A percentile compares a stretch with the other conserved stretches of the same genome.
Evolutionary conservation across 2,888 invertebrate genomes (phyloP).

Genomic region (Andrena haemorrhoa): DNA sequence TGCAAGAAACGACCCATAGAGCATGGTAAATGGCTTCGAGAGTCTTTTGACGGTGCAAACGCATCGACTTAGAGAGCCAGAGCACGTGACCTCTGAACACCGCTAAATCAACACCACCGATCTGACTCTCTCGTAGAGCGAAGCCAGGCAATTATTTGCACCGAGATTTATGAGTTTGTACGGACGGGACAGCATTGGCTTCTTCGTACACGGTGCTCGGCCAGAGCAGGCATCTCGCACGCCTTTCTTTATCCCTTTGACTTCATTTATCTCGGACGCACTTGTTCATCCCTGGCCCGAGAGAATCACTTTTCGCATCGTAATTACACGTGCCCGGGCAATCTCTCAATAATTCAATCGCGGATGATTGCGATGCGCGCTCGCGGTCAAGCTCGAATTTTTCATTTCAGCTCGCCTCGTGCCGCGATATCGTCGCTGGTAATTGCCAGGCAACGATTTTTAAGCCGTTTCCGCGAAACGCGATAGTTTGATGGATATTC

Average conservation of each 20-base stretch:
- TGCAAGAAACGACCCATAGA: slow-evolving; percentile 36
- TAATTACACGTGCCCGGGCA: slow-evolving; percentile 78
- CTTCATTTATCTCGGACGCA: slow-evolving; percentile 71
- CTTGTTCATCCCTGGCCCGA: slow-evolving; percentile 63
- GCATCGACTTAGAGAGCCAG: slow-evolving; percentile 55
- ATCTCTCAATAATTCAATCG: slow-evolving; percentile 82
- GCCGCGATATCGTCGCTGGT: slow-evolving; percentile 23
- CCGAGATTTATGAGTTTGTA: slow-evolving; percentile 83
- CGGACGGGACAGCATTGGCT: slow-evolving; percentile 70
- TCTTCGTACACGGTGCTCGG: slow-evolving; percentile 54
- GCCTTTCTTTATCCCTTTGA: slow-evolving; percentile 57
- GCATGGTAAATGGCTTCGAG: slow-evolving; percentile 41
- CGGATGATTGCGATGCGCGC: slow-evolving; percentile 50
- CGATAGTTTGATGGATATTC: slow-evolving; percentile 44
- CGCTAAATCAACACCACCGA: slow-evolving; percentile 83
- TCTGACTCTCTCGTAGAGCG: slow-evolving; percentile 72
- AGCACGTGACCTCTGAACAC: slow-evolving; percentile 79
- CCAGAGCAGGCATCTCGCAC: slow-evolving; percentile 33
- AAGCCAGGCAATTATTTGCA: slow-evolving; percentile 83
- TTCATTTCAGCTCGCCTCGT: slow-evolving; percentile 14
- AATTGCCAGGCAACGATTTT: slow-evolving; percentile 33
- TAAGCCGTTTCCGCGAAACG: slow-evolving; percentile 36
- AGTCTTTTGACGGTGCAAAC: slow-evolving; percentile 41
- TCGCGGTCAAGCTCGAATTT: slow-evolving; percentile 6
- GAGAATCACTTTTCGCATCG: slow-evolving; percentile 81